Percentiles rank a stretch among this genome's conserved stretches.
phyloP scores from a whole-genome alignment of 2,797 vertebrate species.

The Psittacula echo region DNA sequence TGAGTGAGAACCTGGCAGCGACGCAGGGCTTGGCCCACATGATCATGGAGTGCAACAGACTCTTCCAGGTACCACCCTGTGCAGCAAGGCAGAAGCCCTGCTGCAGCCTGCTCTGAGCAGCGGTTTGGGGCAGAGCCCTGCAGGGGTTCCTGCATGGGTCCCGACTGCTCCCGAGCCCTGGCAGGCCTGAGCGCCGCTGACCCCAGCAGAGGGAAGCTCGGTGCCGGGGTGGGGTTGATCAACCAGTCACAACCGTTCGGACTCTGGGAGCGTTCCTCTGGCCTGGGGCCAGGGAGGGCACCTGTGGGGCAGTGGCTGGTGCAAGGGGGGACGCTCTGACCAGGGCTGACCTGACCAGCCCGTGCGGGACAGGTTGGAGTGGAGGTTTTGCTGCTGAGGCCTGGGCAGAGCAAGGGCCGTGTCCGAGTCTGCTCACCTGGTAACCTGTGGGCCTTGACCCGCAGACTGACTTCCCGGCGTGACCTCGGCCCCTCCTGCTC shows the following conservation, averaged over 20 bases:
- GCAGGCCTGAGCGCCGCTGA: background rate
- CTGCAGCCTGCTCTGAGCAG: background rate
- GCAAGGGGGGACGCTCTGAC: background rate
- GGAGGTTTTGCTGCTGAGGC: background rate
- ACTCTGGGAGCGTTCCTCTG: too few relatives aligned
- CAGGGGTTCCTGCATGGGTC: background rate
- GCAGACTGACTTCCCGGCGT: conserved; percentile 61
- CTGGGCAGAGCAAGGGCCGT: background rate
- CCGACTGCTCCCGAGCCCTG: background rate
- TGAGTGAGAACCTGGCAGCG: conserved; percentile 89
- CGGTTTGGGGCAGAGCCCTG: background rate
- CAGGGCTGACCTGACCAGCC: background rate
- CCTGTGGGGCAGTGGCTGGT: background rate
- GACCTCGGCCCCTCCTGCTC: background rate
- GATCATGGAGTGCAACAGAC: conserved; percentile 83
- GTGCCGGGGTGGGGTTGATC: too few relatives aligned
- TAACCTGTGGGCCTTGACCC: background rate
- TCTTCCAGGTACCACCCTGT: conserved; percentile 77
- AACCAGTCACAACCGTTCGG: too few relatives aligned
- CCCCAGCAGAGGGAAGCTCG: background rate
- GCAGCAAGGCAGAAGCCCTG: background rate
- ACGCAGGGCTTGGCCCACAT: conserved; percentile 88
- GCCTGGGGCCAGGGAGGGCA: background rate
- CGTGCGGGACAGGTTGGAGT: background rate
- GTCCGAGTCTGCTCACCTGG: background rate